Percentiles rank a stretch among this genome's conserved stretches.
Conservation (phyloP, 2,113 vertebrate species). For the Hemiscyllium ocellatum region DNA sequence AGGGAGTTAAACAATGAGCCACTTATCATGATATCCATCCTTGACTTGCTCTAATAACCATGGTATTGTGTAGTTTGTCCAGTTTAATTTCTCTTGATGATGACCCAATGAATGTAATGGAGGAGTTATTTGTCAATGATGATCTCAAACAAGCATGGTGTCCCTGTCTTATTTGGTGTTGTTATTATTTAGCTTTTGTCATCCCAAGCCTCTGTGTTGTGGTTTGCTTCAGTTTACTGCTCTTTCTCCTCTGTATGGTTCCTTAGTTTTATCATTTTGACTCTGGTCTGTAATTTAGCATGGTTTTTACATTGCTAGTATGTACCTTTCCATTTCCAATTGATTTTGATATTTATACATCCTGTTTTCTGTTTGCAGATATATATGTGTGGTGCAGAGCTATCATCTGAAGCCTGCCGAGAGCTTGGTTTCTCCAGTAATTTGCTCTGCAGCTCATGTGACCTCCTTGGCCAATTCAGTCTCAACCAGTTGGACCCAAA, state of each 20-base stretch:
- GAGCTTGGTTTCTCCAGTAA: conserved; percentile 96
- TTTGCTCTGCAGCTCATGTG: conserved; percentile 91
- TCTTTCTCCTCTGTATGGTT: not conserved
- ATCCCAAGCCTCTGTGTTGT: not conserved
- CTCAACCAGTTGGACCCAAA: conserved; percentile 71
- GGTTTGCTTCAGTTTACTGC: not conserved
- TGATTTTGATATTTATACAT: not conserved
- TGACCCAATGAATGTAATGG: not conserved
- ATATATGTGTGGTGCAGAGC: conserved; percentile 65
- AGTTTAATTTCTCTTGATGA: not conserved
- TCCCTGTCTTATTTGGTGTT: not conserved
- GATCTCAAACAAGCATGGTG: not conserved
- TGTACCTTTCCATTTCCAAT: not conserved
- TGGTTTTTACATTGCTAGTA: not conserved
- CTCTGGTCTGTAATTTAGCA: not conserved
- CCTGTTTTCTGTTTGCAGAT: conserved; percentile 57
- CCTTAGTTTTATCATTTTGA: not conserved
- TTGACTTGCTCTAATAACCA: not conserved
- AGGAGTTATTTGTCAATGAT: not conserved
- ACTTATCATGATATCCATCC: not conserved
- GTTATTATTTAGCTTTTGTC: not conserved
- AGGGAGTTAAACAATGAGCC: not conserved
- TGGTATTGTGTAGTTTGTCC: not conserved
- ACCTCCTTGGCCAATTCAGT: conserved; percentile 83
- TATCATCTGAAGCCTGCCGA: conserved; percentile 88